phyloP scores from a whole-genome alignment of 2,113 vertebrate species.

The Aegithalos caudatus region DNA sequence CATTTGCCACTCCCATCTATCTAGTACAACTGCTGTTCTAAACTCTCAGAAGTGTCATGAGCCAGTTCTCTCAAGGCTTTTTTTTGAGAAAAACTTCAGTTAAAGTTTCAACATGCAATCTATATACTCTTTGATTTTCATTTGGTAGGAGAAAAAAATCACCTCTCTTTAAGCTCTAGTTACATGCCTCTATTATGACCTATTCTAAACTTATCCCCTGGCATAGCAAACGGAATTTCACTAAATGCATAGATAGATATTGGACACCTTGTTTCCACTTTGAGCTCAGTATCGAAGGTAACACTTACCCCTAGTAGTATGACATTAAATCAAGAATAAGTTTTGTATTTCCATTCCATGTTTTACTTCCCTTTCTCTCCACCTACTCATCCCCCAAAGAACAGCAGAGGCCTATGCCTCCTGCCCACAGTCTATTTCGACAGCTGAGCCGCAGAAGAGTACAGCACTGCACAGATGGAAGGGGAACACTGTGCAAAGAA shows the following conservation, averaged over 20 bases:
- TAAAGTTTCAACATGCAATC: neutral
- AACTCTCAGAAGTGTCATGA: neutral
- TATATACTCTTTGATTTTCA: neutral
- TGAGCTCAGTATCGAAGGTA: constrained; percentile 61
- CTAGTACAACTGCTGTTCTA: neutral
- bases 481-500: neutral
- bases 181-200: constrained; percentile 61
- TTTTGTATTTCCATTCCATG: constrained; percentile 66
- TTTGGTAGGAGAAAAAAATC: constrained; percentile 35
- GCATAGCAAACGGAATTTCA: constrained; percentile 62
- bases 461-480: constrained; percentile 2
- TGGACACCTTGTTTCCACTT: constrained; percentile 71
- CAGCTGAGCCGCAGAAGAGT: constrained; percentile 43
- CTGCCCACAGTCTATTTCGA: neutral
- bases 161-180: constrained; percentile 54
- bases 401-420: constrained; percentile 27
- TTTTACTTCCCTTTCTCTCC: constrained; percentile 49
- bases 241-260: constrained; percentile 70
- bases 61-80: neutral
- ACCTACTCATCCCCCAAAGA: constrained; percentile 8
- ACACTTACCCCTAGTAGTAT: constrained; percentile 37
- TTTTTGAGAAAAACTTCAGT: neutral
- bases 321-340: constrained; percentile 63
- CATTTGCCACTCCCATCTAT: neutral
- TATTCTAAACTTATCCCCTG: constrained; percentile 68